These are phyloP conservation scores for Trichoplusia ni DNA, from an alignment of 1,140 invertebrate species.

Conservation along the genomic window DNA sequence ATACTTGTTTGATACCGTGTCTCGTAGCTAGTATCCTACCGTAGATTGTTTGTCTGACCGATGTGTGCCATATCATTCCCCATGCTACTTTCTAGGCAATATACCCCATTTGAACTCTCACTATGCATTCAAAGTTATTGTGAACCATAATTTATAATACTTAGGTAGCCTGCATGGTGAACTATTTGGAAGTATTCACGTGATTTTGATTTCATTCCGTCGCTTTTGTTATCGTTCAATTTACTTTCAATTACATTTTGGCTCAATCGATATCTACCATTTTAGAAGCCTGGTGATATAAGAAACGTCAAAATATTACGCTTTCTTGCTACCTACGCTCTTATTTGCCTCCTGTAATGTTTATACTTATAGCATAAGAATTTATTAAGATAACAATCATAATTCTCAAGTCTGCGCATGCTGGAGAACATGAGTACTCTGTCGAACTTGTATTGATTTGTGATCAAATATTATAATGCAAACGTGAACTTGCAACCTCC, in stretches of 20 bases:
- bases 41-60: constrained; percentile 61
- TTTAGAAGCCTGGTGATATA: constrained; percentile 63
- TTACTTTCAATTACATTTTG: constrained; percentile 71
- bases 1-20: constrained; percentile 54
- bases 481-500: constrained; percentile 19
- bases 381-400: constrained; percentile 38
- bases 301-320: constrained; percentile 48
- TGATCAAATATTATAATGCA: constrained; percentile 6
- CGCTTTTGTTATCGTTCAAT: constrained; percentile 39
- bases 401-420: constrained; percentile 57
- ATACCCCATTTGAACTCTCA: constrained; percentile 33
- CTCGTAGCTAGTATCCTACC: constrained; percentile 61
- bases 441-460: background rate
- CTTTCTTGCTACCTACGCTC: constrained; percentile 60
- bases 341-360: constrained; percentile 52
- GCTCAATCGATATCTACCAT: constrained; percentile 66
- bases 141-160: constrained; percentile 13
- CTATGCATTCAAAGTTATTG: constrained; percentile 28
- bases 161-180: constrained; percentile 24
- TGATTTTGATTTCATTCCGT: constrained; percentile 35
- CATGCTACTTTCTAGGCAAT: constrained; percentile 42
- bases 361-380: constrained; percentile 47
- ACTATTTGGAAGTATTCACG: constrained; percentile 13
- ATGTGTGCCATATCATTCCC: constrained; percentile 50
- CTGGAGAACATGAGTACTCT: constrained; percentile 44